Evolutionary conservation across 2,888 invertebrate genomes (phyloP).

Genomic region (Lithosia quadra): DNA sequence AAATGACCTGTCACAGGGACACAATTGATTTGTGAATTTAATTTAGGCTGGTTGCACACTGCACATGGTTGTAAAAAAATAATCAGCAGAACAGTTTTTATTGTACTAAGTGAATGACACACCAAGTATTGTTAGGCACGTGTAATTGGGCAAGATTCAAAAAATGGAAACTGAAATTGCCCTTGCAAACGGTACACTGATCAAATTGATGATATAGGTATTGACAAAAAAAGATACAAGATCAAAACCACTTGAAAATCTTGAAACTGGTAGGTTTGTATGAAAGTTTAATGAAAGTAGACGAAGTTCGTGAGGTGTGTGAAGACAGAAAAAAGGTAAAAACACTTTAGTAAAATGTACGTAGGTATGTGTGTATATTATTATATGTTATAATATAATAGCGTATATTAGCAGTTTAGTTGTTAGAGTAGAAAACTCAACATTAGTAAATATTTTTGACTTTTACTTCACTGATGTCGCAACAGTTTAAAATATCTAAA

Average conservation of each 20-base stretch:
- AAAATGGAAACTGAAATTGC: not conserved
- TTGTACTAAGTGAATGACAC: not conserved
- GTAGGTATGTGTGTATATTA: no score
- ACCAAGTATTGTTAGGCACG: not conserved
- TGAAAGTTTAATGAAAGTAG: not conserved
- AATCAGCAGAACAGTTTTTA: not conserved
- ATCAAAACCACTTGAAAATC: not conserved
- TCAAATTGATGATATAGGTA: not conserved
- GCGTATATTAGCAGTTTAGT: not conserved
- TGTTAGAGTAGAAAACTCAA: not conserved
- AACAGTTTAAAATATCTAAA: not conserved
- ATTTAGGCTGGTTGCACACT: conserved; percentile 43
- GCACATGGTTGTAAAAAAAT: conserved; percentile 3
- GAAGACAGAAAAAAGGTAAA: not conserved
- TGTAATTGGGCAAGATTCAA: no score
- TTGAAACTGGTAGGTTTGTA: not conserved
- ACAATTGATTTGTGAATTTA: conserved; percentile 74
- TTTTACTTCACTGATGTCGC: not conserved
- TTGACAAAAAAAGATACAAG: not conserved
- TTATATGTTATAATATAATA: no score
- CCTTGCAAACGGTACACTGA: not conserved
- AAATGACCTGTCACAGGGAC: conserved; percentile 76
- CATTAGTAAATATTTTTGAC: not conserved
- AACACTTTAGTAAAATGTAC: no score
- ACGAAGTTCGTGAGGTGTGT: not conserved